These are phyloP conservation scores for Dryadula phaetusa DNA, from an alignment of 2,888 invertebrate species.

Conservation along the genomic window DNA sequence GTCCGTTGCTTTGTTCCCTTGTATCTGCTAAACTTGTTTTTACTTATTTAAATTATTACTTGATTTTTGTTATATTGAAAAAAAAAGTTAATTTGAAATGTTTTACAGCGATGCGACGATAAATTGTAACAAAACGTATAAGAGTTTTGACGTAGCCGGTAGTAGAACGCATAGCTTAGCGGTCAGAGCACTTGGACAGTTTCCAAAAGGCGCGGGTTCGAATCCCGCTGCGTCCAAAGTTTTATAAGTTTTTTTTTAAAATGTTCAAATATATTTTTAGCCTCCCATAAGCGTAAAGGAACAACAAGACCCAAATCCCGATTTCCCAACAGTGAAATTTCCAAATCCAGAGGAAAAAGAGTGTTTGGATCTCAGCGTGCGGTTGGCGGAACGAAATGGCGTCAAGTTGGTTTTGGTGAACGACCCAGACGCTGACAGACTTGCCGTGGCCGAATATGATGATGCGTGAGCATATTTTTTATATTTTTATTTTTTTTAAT, in stretches of 20 bases:
- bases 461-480: conserved; percentile 70
- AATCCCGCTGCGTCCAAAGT: too few species aligned
- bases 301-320: conserved; percentile 96
- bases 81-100: too few species aligned
- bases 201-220: too few species aligned
- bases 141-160: too few species aligned
- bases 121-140: too few species aligned
- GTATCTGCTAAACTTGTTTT: too few species aligned
- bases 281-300: conserved; percentile 87
- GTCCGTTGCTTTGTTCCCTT: too few species aligned
- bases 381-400: conserved; percentile 89
- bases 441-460: conserved; percentile 95
- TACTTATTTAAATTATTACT: too few species aligned
- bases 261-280: conserved; percentile 57
- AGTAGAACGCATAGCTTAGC: too few species aligned
- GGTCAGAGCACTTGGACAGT: too few species aligned
- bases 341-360: conserved; percentile 99
- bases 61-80: too few species aligned
- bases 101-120: too few species aligned
- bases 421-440: conserved; percentile 98
- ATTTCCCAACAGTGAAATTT: conserved; percentile 98
- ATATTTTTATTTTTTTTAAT: neutral
- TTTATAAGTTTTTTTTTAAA: neutral
- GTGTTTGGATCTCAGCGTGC: conserved; percentile 89
- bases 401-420: conserved; percentile 95